Evolutionary conservation across 37 sponge, comb jelly and placozoan species (phyloP).

Genomic region (Halichondria panicea): DNA sequence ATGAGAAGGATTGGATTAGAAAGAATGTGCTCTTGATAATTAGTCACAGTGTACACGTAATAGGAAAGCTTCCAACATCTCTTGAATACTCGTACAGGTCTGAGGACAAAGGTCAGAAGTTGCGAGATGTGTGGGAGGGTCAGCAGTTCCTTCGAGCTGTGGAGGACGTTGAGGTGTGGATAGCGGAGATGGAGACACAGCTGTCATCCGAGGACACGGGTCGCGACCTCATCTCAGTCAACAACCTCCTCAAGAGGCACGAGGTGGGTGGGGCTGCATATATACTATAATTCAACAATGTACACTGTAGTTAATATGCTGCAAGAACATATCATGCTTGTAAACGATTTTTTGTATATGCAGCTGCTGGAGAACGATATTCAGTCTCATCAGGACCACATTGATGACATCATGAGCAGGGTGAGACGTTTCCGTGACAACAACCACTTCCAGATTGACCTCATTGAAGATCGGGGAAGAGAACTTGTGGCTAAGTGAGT

Average conservation of each 20-base stretch:
- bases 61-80: background rate
- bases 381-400: constrained; percentile 73
- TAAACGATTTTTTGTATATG: background rate
- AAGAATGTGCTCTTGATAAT: too few relatives aligned
- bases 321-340: background rate
- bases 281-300: too few relatives aligned
- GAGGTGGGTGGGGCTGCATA: constrained; percentile 21
- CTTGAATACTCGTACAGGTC: constrained; percentile 37
- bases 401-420: constrained; percentile 80
- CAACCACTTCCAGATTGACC: constrained; percentile 85
- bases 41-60: too few relatives aligned
- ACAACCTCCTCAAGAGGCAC: constrained; percentile 86
- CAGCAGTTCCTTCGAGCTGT: constrained; percentile 80
- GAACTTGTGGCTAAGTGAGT: constrained; percentile 80
- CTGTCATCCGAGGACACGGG: constrained; percentile 91
- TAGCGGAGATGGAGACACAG: constrained; percentile 73
- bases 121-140: constrained; percentile 77
- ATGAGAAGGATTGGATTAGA: too few relatives aligned
- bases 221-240: constrained; percentile 80
- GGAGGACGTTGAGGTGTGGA: constrained; percentile 92
- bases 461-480: constrained; percentile 84
- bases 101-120: constrained; percentile 80
- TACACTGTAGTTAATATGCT: background rate
- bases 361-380: constrained; percentile 88
- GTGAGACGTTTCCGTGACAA: constrained; percentile 76